Evolutionary conservation across 35 echinoderm and acorn worm genomes (phyloP), one percentile per base, ranked within the genome.

Genomic region (Ptychodera flava): DNA sequence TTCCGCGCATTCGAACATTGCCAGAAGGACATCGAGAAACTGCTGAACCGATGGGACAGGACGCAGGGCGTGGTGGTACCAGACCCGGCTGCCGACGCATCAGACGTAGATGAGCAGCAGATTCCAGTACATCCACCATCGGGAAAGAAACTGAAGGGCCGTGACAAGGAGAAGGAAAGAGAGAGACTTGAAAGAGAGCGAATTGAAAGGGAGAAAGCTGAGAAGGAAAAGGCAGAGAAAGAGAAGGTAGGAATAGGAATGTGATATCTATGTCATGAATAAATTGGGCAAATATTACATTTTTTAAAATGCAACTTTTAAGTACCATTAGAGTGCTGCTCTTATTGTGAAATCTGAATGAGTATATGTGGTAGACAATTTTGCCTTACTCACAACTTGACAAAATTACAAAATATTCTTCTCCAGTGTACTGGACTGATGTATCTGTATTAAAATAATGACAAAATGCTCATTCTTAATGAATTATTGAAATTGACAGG

Each of bases 1-100:
- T 99, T 99, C 91, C 94, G 92, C 38, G 90, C 90, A 16, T 99
- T 99, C 86, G 96, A 99, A 81, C 96, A 99, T 84, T 88, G 93
- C 79, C 89, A 94, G 90, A 99, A 88, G 88, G 96, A 99, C 34
- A 99, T 99, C 76, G 90, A 93, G 32, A 94, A 92, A 36, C 83
- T 99, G 0, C 78, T 99, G 37, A 88, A 91, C 30, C 29, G 96
- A 77, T 99, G 96, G 96, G 93, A 92, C 37, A 92, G 96, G 78
- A 94, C 90, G 31, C 94, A 84, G 32, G 96, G 96, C 94, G 78
- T 89, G 77, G 15, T 87, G n/a, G 85, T 84, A 30, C 33, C 77
- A 36, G 93, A 93, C 80, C 91, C 91, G 10, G 78, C 33, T 29
- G 85, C 80, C 33, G 95, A 94, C 29, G 45, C 45, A 64, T 64